phyloP scores from a whole-genome alignment of 2,113 vertebrate species.

The Paralichthys olivaceus region DNA sequence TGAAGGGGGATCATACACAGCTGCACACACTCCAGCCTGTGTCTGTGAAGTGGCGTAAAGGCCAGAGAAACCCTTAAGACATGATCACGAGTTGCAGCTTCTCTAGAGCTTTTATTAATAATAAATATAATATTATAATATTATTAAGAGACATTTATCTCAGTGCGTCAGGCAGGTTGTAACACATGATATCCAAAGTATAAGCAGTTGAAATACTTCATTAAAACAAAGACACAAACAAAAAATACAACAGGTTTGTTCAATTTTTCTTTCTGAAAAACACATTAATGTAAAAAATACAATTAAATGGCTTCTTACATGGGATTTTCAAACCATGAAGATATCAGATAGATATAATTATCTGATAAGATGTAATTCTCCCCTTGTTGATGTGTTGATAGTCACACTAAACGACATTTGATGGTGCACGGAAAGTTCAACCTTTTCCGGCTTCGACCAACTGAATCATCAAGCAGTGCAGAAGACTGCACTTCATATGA shows the following conservation, averaged over 20 bases:
- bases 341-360: not conserved
- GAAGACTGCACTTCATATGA: not conserved
- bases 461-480: not conserved
- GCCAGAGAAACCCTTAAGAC: conserved; percentile 77
- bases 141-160: not conserved
- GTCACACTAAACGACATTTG: not conserved
- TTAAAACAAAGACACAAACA: not conserved
- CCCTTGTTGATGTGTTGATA: not conserved
- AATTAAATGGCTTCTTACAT: not conserved
- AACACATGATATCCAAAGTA: not conserved
- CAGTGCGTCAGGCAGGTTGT: not conserved
- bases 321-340: not conserved
- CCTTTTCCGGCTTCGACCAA: not conserved
- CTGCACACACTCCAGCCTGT: conserved; percentile 75
- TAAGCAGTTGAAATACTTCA: not conserved
- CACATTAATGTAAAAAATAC: not conserved
- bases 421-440: not conserved
- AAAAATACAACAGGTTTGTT: not conserved
- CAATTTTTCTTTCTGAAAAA: not conserved
- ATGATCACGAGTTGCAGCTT: conserved; percentile 38
- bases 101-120: not conserved
- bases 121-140: not conserved
- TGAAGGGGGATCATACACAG: conserved; percentile 74
- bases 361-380: not conserved
- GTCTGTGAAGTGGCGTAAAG: conserved; percentile 70